Conservation (phyloP, 2,113 vertebrate genomes). For the Megalops atlanticus region DNA sequence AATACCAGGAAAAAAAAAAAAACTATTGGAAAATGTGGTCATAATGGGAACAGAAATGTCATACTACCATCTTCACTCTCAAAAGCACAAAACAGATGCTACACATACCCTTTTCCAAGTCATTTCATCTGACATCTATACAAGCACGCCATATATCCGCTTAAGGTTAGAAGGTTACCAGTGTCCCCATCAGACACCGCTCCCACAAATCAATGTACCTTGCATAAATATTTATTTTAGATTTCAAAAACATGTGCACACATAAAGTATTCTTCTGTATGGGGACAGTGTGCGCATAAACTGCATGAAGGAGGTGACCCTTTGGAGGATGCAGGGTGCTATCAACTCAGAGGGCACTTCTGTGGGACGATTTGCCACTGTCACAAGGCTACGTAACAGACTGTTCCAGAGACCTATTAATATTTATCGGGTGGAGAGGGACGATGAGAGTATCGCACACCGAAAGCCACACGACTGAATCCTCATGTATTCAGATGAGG, state of each 20-base stretch:
- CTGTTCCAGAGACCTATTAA: slow-evolving; percentile 25
- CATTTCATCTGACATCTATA: neutral
- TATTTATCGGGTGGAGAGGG: slow-evolving; percentile 32
- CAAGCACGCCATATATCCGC: neutral
- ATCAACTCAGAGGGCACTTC: slow-evolving; percentile 28
- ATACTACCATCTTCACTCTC: neutral
- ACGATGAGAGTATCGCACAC: neutral
- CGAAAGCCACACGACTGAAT: neutral
- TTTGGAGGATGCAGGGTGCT: slow-evolving; percentile 1
- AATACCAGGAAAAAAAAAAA: neutral
- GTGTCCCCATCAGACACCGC: too few relatives aligned
- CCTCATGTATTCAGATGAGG: too few relatives aligned
- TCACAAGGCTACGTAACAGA: slow-evolving; percentile 32
- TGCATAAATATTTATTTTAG: neutral
- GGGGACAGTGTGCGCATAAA: neutral
- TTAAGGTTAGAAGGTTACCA: neutral
- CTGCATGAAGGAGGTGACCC: neutral
- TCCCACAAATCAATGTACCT: too few relatives aligned
- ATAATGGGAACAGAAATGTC: neutral
- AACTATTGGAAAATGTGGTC: neutral
- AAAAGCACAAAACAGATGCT: neutral
- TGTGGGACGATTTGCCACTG: slow-evolving; percentile 34
- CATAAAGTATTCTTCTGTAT: neutral
- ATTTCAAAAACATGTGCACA: neutral
- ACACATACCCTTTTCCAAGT: neutral